Conservation (phyloP, 2,888 invertebrate species). For the Pterobdella sp. region DNA sequence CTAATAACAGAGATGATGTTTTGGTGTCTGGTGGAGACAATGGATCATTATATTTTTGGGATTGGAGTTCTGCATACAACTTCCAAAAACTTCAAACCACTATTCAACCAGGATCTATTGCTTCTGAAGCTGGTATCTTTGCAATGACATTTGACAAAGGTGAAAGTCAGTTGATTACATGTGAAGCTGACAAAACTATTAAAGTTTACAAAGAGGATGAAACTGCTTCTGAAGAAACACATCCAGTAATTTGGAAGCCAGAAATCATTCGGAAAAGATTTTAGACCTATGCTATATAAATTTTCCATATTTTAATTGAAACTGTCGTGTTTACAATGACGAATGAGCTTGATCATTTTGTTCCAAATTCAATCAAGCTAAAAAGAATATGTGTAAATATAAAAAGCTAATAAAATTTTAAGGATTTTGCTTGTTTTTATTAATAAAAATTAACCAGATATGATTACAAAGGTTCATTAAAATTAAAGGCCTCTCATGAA, state of each 20-base stretch:
- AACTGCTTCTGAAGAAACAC: slow-evolving; percentile 84
- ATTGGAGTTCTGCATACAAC: slow-evolving; percentile 97
- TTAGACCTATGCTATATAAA: background rate
- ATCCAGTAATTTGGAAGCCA: slow-evolving; percentile 94
- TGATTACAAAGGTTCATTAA: no score
- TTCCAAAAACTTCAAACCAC: slow-evolving; percentile 78
- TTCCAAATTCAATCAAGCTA: no score
- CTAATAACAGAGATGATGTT: slow-evolving; percentile 86
- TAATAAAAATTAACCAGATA: no score
- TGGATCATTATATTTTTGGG: slow-evolving; percentile 94
- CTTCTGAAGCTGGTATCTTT: slow-evolving; percentile 95
- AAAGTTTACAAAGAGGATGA: slow-evolving; percentile 98
- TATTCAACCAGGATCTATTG: slow-evolving; percentile 97
- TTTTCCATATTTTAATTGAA: background rate
- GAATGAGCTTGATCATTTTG: no score
- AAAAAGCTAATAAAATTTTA: no score
- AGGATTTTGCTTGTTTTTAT: no score
- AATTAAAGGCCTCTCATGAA: no score
- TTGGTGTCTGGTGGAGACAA: slow-evolving; percentile 96
- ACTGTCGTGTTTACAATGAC: no score
- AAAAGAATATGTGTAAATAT: no score
- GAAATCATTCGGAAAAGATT: slow-evolving; percentile 60
- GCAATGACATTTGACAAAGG: slow-evolving; percentile 88
- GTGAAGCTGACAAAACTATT: slow-evolving; percentile 97
- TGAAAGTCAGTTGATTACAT: slow-evolving; percentile 86